phyloP scores from a whole-genome alignment of 2,113 vertebrate genomes.

The Syrrhaptes paradoxus region DNA sequence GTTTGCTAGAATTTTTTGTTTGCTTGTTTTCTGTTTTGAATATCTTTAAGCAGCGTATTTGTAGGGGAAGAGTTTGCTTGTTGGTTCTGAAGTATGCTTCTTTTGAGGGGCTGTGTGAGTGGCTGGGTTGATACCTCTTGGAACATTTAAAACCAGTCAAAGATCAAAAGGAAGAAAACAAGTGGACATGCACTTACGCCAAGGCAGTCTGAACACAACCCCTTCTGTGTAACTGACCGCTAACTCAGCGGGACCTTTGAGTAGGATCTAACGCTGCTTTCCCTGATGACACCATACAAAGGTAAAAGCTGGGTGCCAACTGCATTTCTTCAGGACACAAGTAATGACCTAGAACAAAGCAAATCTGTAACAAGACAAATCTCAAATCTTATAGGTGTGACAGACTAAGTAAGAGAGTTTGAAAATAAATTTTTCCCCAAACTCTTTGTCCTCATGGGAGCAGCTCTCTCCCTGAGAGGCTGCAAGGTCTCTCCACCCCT shows the following conservation, averaged over 20 bases:
- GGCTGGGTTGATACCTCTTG: not conserved
- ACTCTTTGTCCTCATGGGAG: rapidly evolving
- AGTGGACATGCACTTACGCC: not conserved
- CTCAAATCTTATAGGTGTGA: not conserved
- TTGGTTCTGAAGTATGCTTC: not conserved
- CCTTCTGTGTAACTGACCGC: not conserved
- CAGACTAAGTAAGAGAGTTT: not conserved
- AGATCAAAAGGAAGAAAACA: not conserved
- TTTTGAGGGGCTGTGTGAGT: not conserved
- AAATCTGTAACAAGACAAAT: not conserved
- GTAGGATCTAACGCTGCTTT: not conserved
- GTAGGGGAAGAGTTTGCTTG: not conserved
- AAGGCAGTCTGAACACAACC: not conserved
- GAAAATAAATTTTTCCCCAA: not conserved
- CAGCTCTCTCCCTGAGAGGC: not conserved
- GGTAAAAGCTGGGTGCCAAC: too few relatives aligned
- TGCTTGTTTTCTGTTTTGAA: not conserved
- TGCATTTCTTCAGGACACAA: not conserved
- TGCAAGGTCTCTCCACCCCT: rapidly evolving
- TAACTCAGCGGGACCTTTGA: not conserved
- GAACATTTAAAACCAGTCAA: not conserved
- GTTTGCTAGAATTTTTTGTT: not conserved
- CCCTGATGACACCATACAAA: rapidly evolving
- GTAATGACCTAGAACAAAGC: not conserved
- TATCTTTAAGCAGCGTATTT: not conserved